These are phyloP conservation scores for Ametastegia equiseti DNA, from an alignment of 2,888 invertebrate species.

Conservation along the genomic window DNA sequence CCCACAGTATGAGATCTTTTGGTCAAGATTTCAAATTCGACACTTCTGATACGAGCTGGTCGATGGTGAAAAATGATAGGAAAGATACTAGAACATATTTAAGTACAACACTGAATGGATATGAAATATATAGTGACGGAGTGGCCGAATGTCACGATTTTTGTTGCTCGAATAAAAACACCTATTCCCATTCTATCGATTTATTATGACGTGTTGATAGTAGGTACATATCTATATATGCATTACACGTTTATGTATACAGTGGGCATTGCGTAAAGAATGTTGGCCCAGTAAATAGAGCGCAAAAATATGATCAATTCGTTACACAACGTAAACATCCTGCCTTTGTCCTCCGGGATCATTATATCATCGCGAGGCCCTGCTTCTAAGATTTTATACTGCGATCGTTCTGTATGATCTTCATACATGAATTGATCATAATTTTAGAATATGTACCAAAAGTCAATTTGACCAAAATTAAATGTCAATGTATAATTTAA, in stretches of 20 bases:
- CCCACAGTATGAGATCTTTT: too few species aligned
- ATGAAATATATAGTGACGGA: too few species aligned
- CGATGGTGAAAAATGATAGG: too few species aligned
- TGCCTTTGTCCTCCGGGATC: conserved; percentile 25
- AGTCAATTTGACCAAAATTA: too few species aligned
- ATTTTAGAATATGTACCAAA: too few species aligned
- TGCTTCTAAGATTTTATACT: not conserved
- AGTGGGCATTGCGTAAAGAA: not conserved
- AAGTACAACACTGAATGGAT: too few species aligned
- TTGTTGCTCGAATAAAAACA: not conserved
- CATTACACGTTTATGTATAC: not conserved
- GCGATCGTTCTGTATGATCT: not conserved
- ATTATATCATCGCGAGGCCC: not conserved
- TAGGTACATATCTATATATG: too few species aligned
- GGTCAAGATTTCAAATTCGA: too few species aligned
- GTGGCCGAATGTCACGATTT: too few species aligned
- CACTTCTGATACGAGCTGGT: too few species aligned
- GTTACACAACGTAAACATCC: conserved; percentile 25
- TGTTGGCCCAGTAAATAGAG: conserved; percentile 30
- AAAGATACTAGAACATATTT: too few species aligned
- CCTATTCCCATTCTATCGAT: not conserved
- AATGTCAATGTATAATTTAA: too few species aligned
- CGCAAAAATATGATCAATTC: conserved; percentile 10
- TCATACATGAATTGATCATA: not conserved
- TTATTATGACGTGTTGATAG: not conserved